Evolutionary conservation across 2,888 invertebrate genomes (phyloP), one percentile per base, ranked within the genome.

Genomic region (Thera obeliscata): DNA sequence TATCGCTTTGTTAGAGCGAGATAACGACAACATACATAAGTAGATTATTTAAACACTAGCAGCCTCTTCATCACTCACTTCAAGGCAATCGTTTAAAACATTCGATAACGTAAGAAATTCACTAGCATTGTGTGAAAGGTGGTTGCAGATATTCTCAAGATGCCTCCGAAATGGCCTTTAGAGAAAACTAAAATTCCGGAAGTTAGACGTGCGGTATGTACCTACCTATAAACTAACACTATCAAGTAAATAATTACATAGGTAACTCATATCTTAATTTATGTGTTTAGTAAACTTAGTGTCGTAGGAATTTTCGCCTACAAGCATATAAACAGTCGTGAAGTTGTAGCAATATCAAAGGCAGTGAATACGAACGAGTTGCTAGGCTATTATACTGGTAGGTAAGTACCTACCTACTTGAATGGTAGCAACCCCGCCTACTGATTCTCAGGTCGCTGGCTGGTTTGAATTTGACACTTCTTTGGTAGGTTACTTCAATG

Each of bases 191-290:
- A 52, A 66, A 73, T 77, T 33, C 66, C 57, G 57, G 38, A 56
- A 65, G 60, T 90, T 35, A 76, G 78, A 52, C 74, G 85, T 52
- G 75, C 78, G 57, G 90, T 91, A 69, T 89, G 90, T 56, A 56
- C 33, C 0, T 12, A 49, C 22, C 0, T 22, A 1, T n/a, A n/a
- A n/a, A 22, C 22, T 22, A 22, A 1, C 22, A 22, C 22, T 22
- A 22, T 22, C 22, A n/a, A n/a, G n/a, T n/a, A n/a, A n/a, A n/a
- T n/a, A n/a, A n/a, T n/a, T n/a, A n/a, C n/a, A n/a, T n/a, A n/a
- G n/a, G n/a, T n/a, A n/a, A n/a, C n/a, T n/a, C n/a, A n/a, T n/a
- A n/a, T n/a, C n/a, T n/a, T n/a, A 22, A 22, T 22, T 22, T 22
- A 22, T 22, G 22, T 22, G 22, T 22, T 22, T 1, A 22, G 22